Evolutionary conservation across 2,888 invertebrate species (phyloP).

Genomic region (Scaptomyza caliginosa): DNA sequence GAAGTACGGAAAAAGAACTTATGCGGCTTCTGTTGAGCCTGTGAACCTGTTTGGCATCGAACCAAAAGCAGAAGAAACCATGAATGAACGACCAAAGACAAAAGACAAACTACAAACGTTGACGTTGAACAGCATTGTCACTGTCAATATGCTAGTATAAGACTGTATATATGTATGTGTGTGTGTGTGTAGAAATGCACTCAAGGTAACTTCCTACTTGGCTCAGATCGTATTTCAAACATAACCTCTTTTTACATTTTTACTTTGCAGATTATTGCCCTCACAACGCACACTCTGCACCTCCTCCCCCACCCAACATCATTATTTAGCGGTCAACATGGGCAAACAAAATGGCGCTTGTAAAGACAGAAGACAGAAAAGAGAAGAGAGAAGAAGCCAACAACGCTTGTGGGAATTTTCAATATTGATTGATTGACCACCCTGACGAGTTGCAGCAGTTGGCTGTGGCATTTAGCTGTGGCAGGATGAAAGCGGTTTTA

Average conservation of each 20-base stretch:
- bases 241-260: slow-evolving; percentile 70
- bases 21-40: slow-evolving; percentile 77
- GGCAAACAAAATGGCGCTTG: slow-evolving; percentile 66
- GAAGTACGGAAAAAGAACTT: slow-evolving; percentile 57
- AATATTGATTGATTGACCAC: slow-evolving; percentile 70
- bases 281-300: slow-evolving; percentile 12
- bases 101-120: slow-evolving; percentile 41
- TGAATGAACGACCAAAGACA: slow-evolving; percentile 64
- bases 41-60: slow-evolving; percentile 72
- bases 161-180: too few species aligned
- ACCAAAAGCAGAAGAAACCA: slow-evolving; percentile 55
- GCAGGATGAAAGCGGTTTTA: background rate
- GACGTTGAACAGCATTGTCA: slow-evolving; percentile 65
- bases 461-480: background rate
- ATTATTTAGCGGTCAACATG: slow-evolving; percentile 66
- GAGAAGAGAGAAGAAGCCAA: background rate
- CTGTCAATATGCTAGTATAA: slow-evolving; percentile 68
- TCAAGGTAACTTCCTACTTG: slow-evolving; percentile 83
- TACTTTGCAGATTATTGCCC: slow-evolving; percentile 63
- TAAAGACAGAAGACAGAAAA: too few species aligned
- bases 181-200: slow-evolving; percentile 72
- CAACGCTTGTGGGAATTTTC: slow-evolving; percentile 50
- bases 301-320: background rate
- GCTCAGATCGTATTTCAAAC: slow-evolving; percentile 63
- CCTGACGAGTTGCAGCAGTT: slow-evolving; percentile 19